Percentiles rank a stretch among this genome's conserved stretches.
Evolutionary conservation across 92 coral and sea anemone species (phyloP).

Genomic region (Epizoanthus illoricatus): DNA sequence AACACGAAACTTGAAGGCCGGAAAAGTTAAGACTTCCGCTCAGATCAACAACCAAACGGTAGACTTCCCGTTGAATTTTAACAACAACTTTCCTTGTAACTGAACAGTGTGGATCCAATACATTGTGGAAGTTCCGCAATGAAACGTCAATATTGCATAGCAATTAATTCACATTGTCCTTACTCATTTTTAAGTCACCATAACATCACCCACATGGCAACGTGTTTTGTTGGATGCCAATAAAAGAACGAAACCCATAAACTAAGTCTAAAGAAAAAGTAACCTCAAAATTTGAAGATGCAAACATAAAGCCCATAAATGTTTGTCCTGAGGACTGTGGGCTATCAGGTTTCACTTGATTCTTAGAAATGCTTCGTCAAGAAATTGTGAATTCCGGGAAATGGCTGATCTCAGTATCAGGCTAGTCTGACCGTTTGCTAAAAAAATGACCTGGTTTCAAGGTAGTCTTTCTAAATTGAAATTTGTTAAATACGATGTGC

Average conservation of each 20-base stretch:
- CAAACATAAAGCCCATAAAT: too few species aligned
- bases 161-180: not conserved
- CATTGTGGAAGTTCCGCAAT: conserved; percentile 4
- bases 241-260: too few species aligned
- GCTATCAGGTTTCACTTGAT: conserved; percentile 14
- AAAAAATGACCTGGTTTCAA: conserved; percentile 9
- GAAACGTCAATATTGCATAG: not conserved
- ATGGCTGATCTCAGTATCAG: not conserved
- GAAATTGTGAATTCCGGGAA: conserved; percentile 27
- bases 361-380: conserved; percentile 33
- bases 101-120: too few species aligned
- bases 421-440: not conserved
- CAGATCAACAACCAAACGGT: too few species aligned
- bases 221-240: too few species aligned
- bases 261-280: too few species aligned
- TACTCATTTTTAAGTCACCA: too few species aligned
- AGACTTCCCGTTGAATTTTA: too few species aligned
- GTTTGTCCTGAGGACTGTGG: not conserved
- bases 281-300: not conserved
- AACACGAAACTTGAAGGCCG: conserved; percentile 2
- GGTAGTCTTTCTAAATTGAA: not conserved
- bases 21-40: conserved; percentile 15
- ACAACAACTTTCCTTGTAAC: too few species aligned
- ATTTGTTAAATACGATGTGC: not conserved
- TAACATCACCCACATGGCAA: too few species aligned